Evolutionary conservation across 2,113 vertebrate species (phyloP), one percentile per base, ranked within the genome.

Genomic region (Ancistrus triradiatus): DNA sequence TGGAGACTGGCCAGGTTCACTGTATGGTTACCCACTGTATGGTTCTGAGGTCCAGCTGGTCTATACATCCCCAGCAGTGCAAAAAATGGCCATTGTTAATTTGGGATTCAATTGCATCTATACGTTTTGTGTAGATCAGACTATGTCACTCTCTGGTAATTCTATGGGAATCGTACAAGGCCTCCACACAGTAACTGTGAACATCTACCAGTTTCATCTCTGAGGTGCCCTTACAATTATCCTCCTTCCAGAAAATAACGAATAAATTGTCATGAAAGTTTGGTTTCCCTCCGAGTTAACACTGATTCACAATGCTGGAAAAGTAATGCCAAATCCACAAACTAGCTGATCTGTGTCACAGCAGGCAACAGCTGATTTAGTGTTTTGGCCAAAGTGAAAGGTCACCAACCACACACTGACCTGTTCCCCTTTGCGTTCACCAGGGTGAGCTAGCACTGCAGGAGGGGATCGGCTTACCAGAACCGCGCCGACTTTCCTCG

Each of bases 321-420:
- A 68, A 79, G 63, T 28, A 66, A 60, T 73, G 67, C 72, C 43
- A 15, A 48, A 47, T 17, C 48, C 47, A 52, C 58, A 66, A 67
- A 61, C 43, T 70, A 65, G 63, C 53, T 66, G 74, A 56, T 15
- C 59, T 27, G 40, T 65, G 72, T 66, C 68, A 76, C 47, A 56
- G 68, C 9, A 56, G 71, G 75, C 71, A 77, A 81, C 81, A 80
- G 83, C 78, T 84, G 83, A 85, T 55, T 1, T 15, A 4, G 42
- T 44, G 74, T 74, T 81, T 27, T 67, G 69, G 78, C 72, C 75
- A 68, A 52, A 42, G 14, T 40, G 40, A 55, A 57, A 57, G 37
- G 22, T 58, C 37, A 7, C 5, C 6, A 7, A 7, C 27, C 27
- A 31, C 43, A 62, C 70, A 43, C 52, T 50, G 11, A 15, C 17